Evolutionary conservation across 2,797 vertebrate species (phyloP).

Genomic region (Danionella dracula): DNA sequence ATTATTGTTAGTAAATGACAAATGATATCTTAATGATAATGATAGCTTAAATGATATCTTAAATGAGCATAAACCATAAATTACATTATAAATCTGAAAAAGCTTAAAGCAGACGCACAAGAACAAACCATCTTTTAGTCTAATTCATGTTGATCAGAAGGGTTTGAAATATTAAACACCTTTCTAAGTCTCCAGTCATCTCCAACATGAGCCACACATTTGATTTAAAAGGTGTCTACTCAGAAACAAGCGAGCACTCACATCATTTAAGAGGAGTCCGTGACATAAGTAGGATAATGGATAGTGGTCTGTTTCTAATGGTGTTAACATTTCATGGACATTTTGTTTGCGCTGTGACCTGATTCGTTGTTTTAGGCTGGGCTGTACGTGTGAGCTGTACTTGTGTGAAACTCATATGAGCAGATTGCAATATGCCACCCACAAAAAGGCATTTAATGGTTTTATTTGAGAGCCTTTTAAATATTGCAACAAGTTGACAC

Average conservation of each 20-base stretch:
- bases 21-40: no score
- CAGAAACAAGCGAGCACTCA: not conserved
- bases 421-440: not conserved
- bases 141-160: constrained; percentile 2
- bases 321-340: constrained; percentile 19
- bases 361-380: not conserved
- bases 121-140: not conserved
- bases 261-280: constrained; percentile 4
- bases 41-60: no score
- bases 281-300: constrained; percentile 27
- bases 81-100: not conserved
- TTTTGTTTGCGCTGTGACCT: not conserved
- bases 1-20: no score
- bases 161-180: constrained; percentile 13
- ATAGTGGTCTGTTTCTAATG: constrained; percentile 6
- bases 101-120: not conserved
- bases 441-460: not conserved
- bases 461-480: constrained; percentile 10
- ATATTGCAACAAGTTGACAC: not conserved
- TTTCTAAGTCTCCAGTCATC: constrained; percentile 13
- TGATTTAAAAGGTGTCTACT: constrained; percentile 1
- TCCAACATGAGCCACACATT: not conserved
- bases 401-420: constrained; percentile 4
- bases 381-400: not conserved
- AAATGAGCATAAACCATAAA: no score